Evolutionary conservation across 2,888 invertebrate genomes (phyloP), one percentile per base, ranked within the genome.

Genomic region (Panopea generosa): DNA sequence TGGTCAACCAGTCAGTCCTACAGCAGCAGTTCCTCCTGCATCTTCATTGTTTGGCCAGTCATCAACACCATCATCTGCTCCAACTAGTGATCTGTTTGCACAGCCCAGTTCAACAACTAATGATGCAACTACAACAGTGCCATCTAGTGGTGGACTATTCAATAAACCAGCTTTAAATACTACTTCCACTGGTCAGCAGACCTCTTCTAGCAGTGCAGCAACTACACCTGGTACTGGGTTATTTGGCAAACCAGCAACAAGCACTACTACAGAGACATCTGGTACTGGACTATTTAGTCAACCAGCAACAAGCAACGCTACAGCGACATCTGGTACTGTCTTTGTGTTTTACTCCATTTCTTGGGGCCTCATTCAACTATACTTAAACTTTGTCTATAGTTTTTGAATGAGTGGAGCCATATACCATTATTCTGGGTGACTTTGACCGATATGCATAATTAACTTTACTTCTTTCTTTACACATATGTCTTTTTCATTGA

Each of bases 281-380:
- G n/a, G n/a, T n/a, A n/a, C n/a, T n/a, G n/a, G n/a, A 2, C 49
- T 77, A 11, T 85, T 85, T 67, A 83, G 83, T 1, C 66, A 75
- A 49, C 26, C 82, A 40, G 22, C 68, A n/a, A 16, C 66, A 16
- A 56, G 70, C 20, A 27, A 68, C 6, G 14, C 33, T 26, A 16
- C 38, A 27, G 62, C 52, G 16, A 33, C 45, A 22, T 62, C 57
- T 57, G 62, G 62, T 33, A 55, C 49, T 27, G 56, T 62, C 1
- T n/a, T n/a, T n/a, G n/a, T n/a, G n/a, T n/a, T n/a, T n/a, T n/a
- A n/a, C n/a, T n/a, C n/a, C n/a, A n/a, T n/a, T n/a, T n/a, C n/a
- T n/a, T n/a, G n/a, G n/a, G n/a, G n/a, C n/a, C n/a, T n/a, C n/a
- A n/a, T n/a, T n/a, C n/a, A n/a, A n/a, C n/a, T n/a, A n/a, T n/a